phyloP scores from a whole-genome alignment of 2,797 vertebrate species.

The Diglossa cyanea region DNA sequence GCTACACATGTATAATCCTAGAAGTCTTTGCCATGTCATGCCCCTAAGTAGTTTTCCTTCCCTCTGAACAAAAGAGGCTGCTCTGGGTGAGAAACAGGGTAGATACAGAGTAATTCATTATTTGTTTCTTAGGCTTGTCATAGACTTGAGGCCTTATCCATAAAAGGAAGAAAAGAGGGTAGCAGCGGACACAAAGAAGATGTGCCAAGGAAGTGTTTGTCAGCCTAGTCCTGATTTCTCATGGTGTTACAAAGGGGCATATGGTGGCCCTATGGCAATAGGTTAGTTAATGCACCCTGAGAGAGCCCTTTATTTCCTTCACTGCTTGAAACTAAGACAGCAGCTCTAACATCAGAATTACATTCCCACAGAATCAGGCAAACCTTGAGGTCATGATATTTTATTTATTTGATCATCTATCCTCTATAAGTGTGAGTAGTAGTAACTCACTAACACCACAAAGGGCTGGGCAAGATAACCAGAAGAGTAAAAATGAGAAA shows the following conservation, averaged over 20 bases:
- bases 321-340: neutral
- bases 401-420: neutral
- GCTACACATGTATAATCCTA: neutral
- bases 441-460: neutral
- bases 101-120: neutral
- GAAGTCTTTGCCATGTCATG: neutral
- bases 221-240: neutral
- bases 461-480: neutral
- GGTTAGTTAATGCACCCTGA: neutral
- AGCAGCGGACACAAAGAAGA: neutral
- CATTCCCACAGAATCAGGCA: neutral
- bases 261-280: neutral
- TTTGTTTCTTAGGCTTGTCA: neutral
- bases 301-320: neutral
- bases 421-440: neutral
- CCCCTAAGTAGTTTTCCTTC: neutral
- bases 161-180: neutral
- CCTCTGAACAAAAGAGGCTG: neutral
- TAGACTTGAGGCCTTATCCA: neutral
- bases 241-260: neutral
- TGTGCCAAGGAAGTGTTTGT: neutral
- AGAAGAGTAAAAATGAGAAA: neutral
- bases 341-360: neutral
- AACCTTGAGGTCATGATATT: rapidly evolving
- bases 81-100: neutral